Conservation (phyloP, 2,888 invertebrate genomes). For the Entomobrya proxima region DNA sequence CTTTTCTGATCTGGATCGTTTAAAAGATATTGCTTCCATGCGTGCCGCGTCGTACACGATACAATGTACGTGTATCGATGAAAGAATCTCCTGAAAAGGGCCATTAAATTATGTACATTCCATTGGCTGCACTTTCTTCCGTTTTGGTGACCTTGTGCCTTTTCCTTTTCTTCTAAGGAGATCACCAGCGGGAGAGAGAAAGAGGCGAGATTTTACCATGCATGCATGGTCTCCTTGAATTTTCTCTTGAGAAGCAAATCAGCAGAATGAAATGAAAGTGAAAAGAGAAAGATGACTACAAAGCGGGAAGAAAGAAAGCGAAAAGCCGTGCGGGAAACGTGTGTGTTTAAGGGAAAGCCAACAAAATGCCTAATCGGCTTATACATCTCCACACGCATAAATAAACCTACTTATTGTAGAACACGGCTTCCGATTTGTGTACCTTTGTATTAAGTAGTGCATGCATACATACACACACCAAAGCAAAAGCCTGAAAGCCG, state of each 20-base stretch:
- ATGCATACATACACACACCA: not conserved
- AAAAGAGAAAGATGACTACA: not conserved
- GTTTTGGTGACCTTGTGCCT: slow-evolving; percentile 25
- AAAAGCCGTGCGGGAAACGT: not conserved
- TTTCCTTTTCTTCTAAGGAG: not conserved
- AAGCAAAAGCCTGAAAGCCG: not conserved
- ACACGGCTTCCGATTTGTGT: not conserved
- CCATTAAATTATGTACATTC: slow-evolving; percentile 61
- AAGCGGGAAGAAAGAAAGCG: not conserved
- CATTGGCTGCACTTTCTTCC: slow-evolving; percentile 34
- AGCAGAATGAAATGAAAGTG: slow-evolving; percentile 31
- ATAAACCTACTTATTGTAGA: slow-evolving; percentile 8
- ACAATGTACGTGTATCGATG: not conserved
- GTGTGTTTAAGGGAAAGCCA: slow-evolving; percentile 30
- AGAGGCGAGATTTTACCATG: not conserved
- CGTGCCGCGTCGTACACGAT: not conserved
- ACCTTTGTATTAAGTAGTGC: not conserved
- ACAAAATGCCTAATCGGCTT: slow-evolving; percentile 49
- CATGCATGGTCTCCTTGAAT: not conserved
- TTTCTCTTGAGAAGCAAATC: not conserved
- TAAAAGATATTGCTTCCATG: slow-evolving; percentile 27
- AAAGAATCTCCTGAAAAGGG: slow-evolving; percentile 10
- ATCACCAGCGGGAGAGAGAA: no score
- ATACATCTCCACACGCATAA: slow-evolving; percentile 7
- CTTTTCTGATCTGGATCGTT: slow-evolving; percentile 34